Base-by-base conservation (phyloP, 2,888 invertebrate genomes). In the Lasioglossum malachurum region DNA sequence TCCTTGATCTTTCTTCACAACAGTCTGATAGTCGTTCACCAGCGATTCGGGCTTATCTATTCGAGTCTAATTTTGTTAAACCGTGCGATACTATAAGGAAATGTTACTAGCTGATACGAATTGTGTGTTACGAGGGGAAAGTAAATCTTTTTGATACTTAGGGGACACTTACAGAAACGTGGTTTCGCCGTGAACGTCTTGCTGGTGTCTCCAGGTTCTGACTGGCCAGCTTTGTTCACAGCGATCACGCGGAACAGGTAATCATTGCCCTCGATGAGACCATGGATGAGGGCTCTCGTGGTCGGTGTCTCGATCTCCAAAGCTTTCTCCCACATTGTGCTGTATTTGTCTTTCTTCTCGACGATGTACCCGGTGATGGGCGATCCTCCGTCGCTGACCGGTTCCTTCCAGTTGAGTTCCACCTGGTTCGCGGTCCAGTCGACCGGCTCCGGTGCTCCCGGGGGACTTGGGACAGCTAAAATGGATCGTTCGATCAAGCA, bases 171-270 rank as follows among this genome's bases (percentile, higher is more conserved):
- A 97, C 97, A 96, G 96, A 97, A 98, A 89, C 98, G 96, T 0
- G 98, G 98, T 94, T 98, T 98, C 79, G 98, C 98, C 82, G 97
- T 96, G 95, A 98, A 98, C 93, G 97, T 97, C 95, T 98, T 98
- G 95, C 98, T 97, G 38, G 98, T 96, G 82, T 98, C 98, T 14
- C 99, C 98, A 0, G 99, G 98, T 92, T 98, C 98, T 93, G 99
- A 98, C 94, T 97, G 97, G 0, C 99, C 99, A 16, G 98, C 99
- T 95, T 98, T 98, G 96, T 99, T 99, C 80, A 99, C 96, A 14
- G 99, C 99, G 90, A 98, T 97, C 49, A 99, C 97, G 49, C 99
- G 97, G 97, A 99, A 99, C 95, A 99, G 99, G 95, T 99, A 99
- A 94, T 99, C 99, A 95, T 98, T 98, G 91, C 99, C 99, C 96